Conservation (phyloP, 2,888 invertebrate species). For the Agonopterix heracliana region DNA sequence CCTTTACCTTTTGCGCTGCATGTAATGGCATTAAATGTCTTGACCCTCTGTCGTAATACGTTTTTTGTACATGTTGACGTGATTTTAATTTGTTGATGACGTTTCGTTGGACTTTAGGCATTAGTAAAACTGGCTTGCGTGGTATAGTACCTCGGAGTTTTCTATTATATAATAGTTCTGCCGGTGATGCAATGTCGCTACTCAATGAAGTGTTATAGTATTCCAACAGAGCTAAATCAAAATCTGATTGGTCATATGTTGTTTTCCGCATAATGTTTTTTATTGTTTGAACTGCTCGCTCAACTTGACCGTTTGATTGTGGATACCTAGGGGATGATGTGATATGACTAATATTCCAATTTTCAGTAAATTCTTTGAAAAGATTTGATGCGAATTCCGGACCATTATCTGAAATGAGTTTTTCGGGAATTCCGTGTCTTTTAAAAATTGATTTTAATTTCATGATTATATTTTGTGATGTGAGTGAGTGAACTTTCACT, state of each 20-base stretch:
- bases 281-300: conserved; percentile 11
- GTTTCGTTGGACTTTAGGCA: not conserved
- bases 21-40: not conserved
- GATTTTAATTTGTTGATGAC: not conserved
- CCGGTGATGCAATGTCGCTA: not conserved
- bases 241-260: not conserved
- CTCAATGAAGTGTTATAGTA: conserved; percentile 1
- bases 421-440: conserved; percentile 17
- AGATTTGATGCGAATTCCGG: conserved; percentile 7
- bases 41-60: not conserved
- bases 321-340: conserved; percentile 16
- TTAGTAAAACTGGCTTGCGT: not conserved
- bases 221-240: not conserved
- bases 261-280: conserved; percentile 11
- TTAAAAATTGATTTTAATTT: conserved; percentile 15
- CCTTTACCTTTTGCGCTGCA: not conserved
- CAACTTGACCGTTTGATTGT: conserved; percentile 14
- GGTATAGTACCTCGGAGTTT: not conserved
- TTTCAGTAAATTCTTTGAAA: conserved; percentile 10
- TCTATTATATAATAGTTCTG: not conserved
- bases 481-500: not conserved
- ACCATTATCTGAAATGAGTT: conserved; percentile 14
- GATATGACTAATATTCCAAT: conserved; percentile 12
- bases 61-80: not conserved
- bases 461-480: conserved; percentile 7